Percentiles rank a stretch among this genome's conserved stretches.
Conservation (phyloP, 2,113 vertebrate genomes). For the Apodemus sylvaticus region DNA sequence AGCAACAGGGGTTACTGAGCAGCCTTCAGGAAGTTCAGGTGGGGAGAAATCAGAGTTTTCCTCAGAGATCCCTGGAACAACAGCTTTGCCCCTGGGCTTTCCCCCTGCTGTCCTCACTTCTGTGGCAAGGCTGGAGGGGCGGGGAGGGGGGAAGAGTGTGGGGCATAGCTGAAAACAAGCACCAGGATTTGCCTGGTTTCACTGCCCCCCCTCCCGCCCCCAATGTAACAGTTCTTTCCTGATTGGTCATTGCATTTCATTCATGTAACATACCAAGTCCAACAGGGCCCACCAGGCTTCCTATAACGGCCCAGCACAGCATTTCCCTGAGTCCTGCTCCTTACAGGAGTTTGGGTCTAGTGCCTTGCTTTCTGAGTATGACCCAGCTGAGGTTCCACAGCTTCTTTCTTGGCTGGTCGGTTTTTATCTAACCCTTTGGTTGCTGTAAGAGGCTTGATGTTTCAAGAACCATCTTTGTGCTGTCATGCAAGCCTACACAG, state of each 20-base stretch:
- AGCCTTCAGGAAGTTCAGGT: neutral
- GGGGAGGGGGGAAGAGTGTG: neutral
- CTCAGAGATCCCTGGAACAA: neutral
- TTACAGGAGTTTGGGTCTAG: neutral
- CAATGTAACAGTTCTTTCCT: neutral
- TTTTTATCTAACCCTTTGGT: neutral
- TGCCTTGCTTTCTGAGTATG: neutral
- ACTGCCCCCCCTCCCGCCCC: too few relatives aligned
- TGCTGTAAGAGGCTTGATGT: neutral
- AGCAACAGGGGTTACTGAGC: neutral
- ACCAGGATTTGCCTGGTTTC: too few relatives aligned
- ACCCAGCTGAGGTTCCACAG: neutral
- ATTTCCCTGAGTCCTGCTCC: neutral
- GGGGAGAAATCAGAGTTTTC: neutral
- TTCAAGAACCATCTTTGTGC: neutral
- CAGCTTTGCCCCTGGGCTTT: neutral
- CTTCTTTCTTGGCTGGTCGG: neutral
- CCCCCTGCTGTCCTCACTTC: neutral
- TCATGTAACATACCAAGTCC: neutral
- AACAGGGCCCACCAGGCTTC: neutral
- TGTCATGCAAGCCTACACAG: constrained; percentile 34
- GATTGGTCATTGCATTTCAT: neutral
- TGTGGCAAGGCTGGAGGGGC: neutral
- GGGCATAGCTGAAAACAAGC: neutral
- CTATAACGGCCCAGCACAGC: neutral